Evolutionary conservation across 2,797 vertebrate genomes (phyloP), one percentile per base, ranked within the genome.

Genomic region (Smutsia gigantea): DNA sequence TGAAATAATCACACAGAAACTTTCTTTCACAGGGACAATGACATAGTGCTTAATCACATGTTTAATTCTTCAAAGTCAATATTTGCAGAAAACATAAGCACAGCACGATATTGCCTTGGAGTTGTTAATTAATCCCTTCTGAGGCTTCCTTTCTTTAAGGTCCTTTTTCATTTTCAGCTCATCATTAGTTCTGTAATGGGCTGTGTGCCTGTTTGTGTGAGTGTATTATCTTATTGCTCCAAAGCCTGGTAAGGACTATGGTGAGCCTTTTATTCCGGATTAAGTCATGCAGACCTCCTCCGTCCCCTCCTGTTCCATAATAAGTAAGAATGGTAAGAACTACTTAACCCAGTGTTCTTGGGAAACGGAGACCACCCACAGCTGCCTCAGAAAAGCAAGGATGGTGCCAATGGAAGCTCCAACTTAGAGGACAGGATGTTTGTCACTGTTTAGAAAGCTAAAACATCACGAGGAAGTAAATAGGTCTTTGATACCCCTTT

Each of bases 21-120:
- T 31, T 87, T 96, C 66, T 82, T 94, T 92, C 71, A 55, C 7
- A 63, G 18, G 10, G 77, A 97, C 72, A 94, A 53, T 83, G 71
- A 64, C 57, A 93, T 87, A 37, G 10, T 84, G 71, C 75, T 90
- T 92, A 92, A 61, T 68, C 83, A 84, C 25, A 82, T 93, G 75
- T 83, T 97, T 95, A 97, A 96, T 96, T 92, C 68, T 96, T 97
- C 71, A 94, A 95, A 96, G 93, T 96, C 88, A 94, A 72, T 94
- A 96, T 97, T 97, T 97, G 81, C 39, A 96, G 61, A 94, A 96
- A 94, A 94, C 74, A 39, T 93, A 93, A 91, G 94, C 96, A 96
- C 93, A 95, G 96, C 95, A 94, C 81, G 96, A 49, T 55, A 29
- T 55, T 96, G 96, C 94, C 97, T 96, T 87, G 63, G 66, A 97